Evolutionary conservation across 2,888 invertebrate species (phyloP).

Genomic region (Labia minor): DNA sequence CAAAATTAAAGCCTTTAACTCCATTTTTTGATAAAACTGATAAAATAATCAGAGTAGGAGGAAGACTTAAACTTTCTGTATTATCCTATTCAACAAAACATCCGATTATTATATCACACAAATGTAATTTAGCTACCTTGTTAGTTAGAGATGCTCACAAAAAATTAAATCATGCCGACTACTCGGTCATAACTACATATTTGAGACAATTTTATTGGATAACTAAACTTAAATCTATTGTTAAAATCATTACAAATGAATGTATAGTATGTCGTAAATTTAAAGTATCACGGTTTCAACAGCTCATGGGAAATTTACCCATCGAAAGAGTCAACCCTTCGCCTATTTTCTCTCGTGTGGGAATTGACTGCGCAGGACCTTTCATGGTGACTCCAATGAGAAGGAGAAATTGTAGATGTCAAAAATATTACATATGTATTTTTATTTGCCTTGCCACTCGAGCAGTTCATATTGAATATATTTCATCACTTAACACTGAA

Average conservation of each 20-base stretch:
- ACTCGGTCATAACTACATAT: not conserved
- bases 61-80: not conserved
- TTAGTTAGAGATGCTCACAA: not conserved
- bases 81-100: not conserved
- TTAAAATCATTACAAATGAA: not conserved
- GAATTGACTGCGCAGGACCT: not conserved
- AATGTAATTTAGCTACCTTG: not conserved
- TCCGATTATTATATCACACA: not conserved
- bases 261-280: not conserved
- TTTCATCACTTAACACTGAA: slow-evolving; percentile 29
- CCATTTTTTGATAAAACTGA: not conserved
- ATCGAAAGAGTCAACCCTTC: not conserved
- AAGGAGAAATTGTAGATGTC: not conserved
- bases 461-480: slow-evolving; percentile 32
- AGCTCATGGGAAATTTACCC: not conserved
- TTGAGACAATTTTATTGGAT: not conserved
- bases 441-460: slow-evolving; percentile 31
- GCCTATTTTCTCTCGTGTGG: not conserved
- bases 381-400: not conserved
- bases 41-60: not conserved
- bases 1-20: not conserved
- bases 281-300: not conserved
- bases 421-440: slow-evolving; percentile 14
- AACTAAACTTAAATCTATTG: not conserved
- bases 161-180: not conserved